A percentile compares a stretch with the other conserved stretches of the same genome.
These are phyloP conservation scores for Lucilia cuprina DNA, from an alignment of 1,140 invertebrate genomes.

Conservation along the genomic window DNA sequence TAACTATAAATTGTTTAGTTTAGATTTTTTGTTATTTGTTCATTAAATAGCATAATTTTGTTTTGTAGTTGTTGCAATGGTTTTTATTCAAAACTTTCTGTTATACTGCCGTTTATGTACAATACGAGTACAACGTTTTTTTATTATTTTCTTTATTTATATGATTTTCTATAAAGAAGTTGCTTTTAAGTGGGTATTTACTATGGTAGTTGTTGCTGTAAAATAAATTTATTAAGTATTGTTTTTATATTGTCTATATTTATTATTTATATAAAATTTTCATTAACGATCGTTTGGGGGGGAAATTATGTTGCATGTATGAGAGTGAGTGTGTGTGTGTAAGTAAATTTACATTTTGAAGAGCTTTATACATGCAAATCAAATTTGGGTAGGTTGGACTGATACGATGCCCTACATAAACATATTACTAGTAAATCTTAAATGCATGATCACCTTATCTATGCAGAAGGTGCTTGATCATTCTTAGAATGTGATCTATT, in stretches of 20 bases:
- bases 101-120: neutral
- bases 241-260: neutral
- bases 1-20: neutral
- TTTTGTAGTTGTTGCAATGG: neutral
- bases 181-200: neutral
- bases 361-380: too few species aligned
- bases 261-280: neutral
- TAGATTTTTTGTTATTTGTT: neutral
- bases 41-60: neutral
- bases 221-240: neutral
- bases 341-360: neutral
- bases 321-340: neutral
- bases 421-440: too few species aligned
- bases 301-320: slow-evolving; percentile 1
- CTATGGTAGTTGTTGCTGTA: neutral
- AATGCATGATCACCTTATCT: too few species aligned
- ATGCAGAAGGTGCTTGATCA: too few species aligned
- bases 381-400: too few species aligned
- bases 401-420: too few species aligned
- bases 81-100: neutral
- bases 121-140: neutral
- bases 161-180: neutral
- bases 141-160: neutral
- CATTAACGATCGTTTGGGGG: neutral
- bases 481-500: too few species aligned